These are phyloP conservation scores for Ciona savignyi DNA, from an alignment of 23 tunicate genomes.

Conservation along the genomic window DNA sequence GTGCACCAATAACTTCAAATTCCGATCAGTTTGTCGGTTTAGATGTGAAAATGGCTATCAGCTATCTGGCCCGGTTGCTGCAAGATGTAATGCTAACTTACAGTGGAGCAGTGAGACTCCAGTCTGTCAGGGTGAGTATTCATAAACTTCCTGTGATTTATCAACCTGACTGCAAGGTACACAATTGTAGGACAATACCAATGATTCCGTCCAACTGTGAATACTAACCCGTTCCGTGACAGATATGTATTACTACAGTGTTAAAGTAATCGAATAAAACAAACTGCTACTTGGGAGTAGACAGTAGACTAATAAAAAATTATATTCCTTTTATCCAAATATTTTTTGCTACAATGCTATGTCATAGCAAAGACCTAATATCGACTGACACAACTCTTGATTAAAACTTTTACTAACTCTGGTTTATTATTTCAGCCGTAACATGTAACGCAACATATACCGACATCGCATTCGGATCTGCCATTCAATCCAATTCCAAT, in stretches of 20 bases:
- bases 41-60: constrained; percentile 26
- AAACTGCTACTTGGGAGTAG: no score
- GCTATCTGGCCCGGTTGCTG: constrained; percentile 13
- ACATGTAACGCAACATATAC: constrained; percentile 35
- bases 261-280: no score
- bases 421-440: constrained; percentile 7
- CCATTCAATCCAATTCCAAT: constrained; percentile 12
- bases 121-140: constrained; percentile 21
- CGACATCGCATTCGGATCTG: constrained; percentile 24
- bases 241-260: no score
- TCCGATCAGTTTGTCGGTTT: constrained; percentile 40
- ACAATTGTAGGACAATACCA: no score
- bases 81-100: constrained; percentile 20
- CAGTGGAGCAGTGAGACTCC: constrained; percentile 39
- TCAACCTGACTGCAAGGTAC: no score
- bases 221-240: no score
- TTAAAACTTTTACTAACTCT: background rate
- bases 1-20: constrained; percentile 26
- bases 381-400: background rate
- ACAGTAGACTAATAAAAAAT: no score
- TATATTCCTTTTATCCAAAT: no score
- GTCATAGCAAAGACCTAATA: no score
- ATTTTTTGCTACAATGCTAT: no score
- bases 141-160: no score
- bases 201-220: no score